A percentile compares a stretch with the other conserved stretches of the same genome.
phyloP scores from a whole-genome alignment of 1,140 invertebrate genomes.

The Drosophila lowei region DNA sequence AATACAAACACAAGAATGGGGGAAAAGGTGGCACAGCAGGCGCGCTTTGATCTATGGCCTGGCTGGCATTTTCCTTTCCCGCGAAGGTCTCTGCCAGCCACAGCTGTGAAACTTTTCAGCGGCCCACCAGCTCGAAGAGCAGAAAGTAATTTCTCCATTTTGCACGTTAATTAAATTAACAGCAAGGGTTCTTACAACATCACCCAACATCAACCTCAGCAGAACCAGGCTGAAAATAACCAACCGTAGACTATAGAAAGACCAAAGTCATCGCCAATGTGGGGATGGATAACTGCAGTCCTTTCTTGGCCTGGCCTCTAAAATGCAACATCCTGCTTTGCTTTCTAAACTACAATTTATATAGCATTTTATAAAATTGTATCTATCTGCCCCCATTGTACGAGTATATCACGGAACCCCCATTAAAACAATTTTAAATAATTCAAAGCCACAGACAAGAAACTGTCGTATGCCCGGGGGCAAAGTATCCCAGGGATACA shows the following conservation, averaged over 20 bases:
- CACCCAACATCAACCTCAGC: slow-evolving; percentile 2
- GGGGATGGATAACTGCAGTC: too few species aligned
- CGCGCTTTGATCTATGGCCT: slow-evolving; percentile 71
- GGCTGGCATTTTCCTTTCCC: slow-evolving; percentile 37
- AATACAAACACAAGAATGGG: slow-evolving; percentile 28
- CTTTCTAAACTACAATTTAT: too few species aligned
- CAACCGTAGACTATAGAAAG: too few species aligned
- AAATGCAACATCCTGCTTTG: too few species aligned
- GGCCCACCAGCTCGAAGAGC: slow-evolving; percentile 16
- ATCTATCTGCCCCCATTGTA: slow-evolving; percentile 23
- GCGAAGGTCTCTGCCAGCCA: slow-evolving; percentile 43
- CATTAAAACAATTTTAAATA: slow-evolving; percentile 71
- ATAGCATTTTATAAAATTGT: too few species aligned
- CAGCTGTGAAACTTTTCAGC: slow-evolving; percentile 32
- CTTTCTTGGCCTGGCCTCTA: too few species aligned
- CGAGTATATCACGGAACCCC: neutral
- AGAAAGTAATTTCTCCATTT: slow-evolving; percentile 67
- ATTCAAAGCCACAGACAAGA: slow-evolving; percentile 68
- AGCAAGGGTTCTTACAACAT: slow-evolving; percentile 46
- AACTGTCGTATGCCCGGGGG: slow-evolving; percentile 24
- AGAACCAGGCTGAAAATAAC: slow-evolving; percentile 1
- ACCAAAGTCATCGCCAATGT: too few species aligned
- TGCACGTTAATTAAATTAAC: slow-evolving; percentile 76
- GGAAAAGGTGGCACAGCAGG: slow-evolving; percentile 55
- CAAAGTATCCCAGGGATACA: slow-evolving; percentile 52